Evolutionary conservation across 2,797 vertebrate species (phyloP), one percentile per base, ranked within the genome.

Genomic region (Crocidura indochinensis): DNA sequence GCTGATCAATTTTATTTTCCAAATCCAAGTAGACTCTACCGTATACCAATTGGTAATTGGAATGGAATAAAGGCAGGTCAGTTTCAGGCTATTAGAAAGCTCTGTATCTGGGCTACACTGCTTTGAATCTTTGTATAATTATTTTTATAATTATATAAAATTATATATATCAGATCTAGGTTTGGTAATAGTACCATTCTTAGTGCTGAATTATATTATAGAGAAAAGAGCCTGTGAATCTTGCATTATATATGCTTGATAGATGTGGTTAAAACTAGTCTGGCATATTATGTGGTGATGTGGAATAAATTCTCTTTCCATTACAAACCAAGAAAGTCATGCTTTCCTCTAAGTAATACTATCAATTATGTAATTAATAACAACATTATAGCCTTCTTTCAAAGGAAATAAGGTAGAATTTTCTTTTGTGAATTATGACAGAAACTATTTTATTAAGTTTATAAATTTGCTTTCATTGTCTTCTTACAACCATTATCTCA

Each of bases 401-500:
- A 10, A 53, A 53, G 51, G 51, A 53, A 53, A 51, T 51, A 51
- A n/a, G 71, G 17, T 56, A 6, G 6, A 69, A 64, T 1, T 8
- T 81, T 62, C 29, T 84, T 89, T 78, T 62, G 49, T 82, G 14
- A 67, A 24, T n/a, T 84, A 74, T 51, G 44, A 64, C 51, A 60
- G 14, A 65, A 15, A 56, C 44, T 62, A 69, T 84, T 44, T 4
- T 60, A 17, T 53, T 12, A 62, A 4, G 72, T 9, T 24, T 90
- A 38, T 53, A 14, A 3, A 53, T 53, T 53, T 53, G 51, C 8
- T 10, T 65, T 93, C 49, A 49, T 87, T 86, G 8, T 27, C 67
- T 91, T 91, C 93, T 71, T 31, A 87, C 0, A 78, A 8, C 14
- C n/a, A 79, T 79, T 68, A 64, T 64, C 44, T 81, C 67, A 84